phyloP scores from a whole-genome alignment of 1,140 invertebrate species.

The Drosophila watanabei region DNA sequence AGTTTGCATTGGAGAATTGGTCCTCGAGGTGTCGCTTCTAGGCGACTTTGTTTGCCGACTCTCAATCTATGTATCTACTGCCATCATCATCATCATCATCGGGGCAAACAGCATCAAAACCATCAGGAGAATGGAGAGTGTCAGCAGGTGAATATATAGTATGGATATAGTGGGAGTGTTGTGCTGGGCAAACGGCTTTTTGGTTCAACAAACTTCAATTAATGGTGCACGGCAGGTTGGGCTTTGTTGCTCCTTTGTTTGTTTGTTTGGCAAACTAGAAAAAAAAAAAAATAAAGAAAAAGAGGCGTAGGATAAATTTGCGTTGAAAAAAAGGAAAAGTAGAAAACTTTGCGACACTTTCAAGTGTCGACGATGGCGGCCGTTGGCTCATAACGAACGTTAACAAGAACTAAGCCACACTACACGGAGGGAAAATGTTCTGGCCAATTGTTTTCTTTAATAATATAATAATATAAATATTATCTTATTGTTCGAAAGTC shows the following conservation, averaged over 20 bases:
- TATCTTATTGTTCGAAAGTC: neutral
- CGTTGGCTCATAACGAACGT: conserved; percentile 59
- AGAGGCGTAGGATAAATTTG: conserved; percentile 11
- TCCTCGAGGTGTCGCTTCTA: conserved; percentile 18
- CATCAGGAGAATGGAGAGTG: conserved; percentile 29
- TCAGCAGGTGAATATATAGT: conserved; percentile 24
- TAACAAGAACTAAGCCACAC: conserved; percentile 30
- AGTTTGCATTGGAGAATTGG: conserved; percentile 28
- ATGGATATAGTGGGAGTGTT: conserved; percentile 7
- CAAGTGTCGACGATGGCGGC: conserved; percentile 60
- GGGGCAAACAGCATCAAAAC: conserved; percentile 22
- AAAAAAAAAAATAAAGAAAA: conserved; percentile 14
- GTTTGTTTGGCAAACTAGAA: conserved; percentile 52
- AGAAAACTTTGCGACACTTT: conserved; percentile 71
- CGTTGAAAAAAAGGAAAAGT: neutral
- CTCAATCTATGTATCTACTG: conserved; percentile 28
- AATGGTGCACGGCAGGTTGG: conserved; percentile 62
- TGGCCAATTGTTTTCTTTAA: too few relatives aligned
- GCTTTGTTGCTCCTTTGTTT: conserved; percentile 67
- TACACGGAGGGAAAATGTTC: conserved; percentile 1
- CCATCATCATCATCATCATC: conserved; percentile 24
- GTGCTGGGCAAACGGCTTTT: conserved; percentile 68
- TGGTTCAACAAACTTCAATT: conserved; percentile 82
- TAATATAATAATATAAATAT: neutral
- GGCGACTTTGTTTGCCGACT: conserved; percentile 21